phyloP scores from a whole-genome alignment of 2,888 invertebrate genomes.

The Agrotis puta region DNA sequence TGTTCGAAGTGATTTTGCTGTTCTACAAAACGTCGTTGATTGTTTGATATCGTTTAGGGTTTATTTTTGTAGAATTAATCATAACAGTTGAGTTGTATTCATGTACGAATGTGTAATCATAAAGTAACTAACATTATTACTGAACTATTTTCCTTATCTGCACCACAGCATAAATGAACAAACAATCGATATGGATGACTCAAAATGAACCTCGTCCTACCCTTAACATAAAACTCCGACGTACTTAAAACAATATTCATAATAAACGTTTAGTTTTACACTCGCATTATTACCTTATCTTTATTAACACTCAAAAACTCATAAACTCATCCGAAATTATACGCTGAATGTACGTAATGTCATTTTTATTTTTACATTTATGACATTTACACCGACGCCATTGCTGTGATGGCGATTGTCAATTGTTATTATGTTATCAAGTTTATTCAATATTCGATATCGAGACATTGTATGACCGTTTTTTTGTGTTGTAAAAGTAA shows the following conservation, averaged over 20 bases:
- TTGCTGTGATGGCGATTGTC: conserved; percentile 69
- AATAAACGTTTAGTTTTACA: conserved; percentile 80
- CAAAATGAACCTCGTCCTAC: background rate
- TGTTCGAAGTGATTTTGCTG: too few species aligned
- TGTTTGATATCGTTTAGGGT: too few species aligned
- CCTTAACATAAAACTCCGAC: conserved; percentile 60
- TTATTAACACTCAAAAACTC: conserved; percentile 79
- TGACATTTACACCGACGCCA: conserved; percentile 64
- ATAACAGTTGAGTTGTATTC: too few species aligned
- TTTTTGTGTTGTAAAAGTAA: background rate
- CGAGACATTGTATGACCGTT: conserved; percentile 17
- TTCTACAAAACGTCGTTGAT: too few species aligned
- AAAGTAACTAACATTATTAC: too few species aligned
- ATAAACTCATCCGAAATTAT: conserved; percentile 77
- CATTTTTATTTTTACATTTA: conserved; percentile 70
- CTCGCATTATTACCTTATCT: conserved; percentile 77
- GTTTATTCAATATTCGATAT: conserved; percentile 28
- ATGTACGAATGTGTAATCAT: too few species aligned
- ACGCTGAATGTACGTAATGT: conserved; percentile 67
- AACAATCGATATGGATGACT: background rate
- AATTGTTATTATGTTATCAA: conserved; percentile 58
- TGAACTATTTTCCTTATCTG: too few species aligned
- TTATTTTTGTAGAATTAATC: too few species aligned
- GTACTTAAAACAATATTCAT: conserved; percentile 72
- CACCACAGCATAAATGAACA: background rate